phyloP scores from a whole-genome alignment of 2,888 invertebrate genomes.

The Drosophila nr. perissopoda region DNA sequence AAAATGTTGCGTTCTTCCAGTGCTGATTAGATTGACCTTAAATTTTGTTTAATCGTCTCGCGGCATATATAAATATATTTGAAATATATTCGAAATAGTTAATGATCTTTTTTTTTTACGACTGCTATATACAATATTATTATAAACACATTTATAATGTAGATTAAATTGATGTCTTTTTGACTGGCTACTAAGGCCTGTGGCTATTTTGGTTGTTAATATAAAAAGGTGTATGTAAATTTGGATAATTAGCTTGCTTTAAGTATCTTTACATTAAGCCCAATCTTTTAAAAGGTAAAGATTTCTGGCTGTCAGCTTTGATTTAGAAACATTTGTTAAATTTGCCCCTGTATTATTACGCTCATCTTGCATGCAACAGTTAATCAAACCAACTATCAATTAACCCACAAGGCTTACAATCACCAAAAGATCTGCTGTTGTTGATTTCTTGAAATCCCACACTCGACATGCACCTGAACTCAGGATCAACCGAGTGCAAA shows the following conservation, averaged over 20 bases:
- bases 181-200: neutral
- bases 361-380: neutral
- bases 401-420: conserved; percentile 8
- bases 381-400: conserved; percentile 5
- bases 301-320: neutral
- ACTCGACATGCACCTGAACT: conserved; percentile 37
- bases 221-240: neutral
- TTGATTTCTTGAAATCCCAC: conserved; percentile 29
- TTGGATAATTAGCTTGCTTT: neutral
- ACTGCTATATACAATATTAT: neutral
- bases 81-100: conserved; percentile 11
- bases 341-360: neutral
- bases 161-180: neutral
- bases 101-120: neutral
- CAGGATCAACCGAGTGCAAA: conserved; percentile 26
- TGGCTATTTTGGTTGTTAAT: neutral
- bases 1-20: conserved; percentile 8
- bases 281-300: neutral
- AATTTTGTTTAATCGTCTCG: neutral
- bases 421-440: conserved; percentile 9
- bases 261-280: neutral
- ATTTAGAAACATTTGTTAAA: neutral
- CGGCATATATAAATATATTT: conserved; percentile 1
- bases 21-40: conserved; percentile 38
- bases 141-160: conserved; percentile 3